These are phyloP conservation scores for Drosophila putrida DNA, from an alignment of 2,888 invertebrate species.

Conservation along the genomic window DNA sequence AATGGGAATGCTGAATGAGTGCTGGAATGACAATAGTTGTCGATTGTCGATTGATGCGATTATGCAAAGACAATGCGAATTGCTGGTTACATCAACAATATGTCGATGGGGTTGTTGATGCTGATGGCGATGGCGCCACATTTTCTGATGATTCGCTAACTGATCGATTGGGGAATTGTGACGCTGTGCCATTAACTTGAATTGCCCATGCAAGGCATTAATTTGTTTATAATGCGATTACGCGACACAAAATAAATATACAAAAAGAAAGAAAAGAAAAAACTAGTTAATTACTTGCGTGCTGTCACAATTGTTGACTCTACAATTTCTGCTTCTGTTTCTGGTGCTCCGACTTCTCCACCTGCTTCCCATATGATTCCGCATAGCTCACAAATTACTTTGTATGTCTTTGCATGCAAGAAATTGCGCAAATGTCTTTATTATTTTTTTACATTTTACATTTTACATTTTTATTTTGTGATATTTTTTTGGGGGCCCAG, in stretches of 20 bases:
- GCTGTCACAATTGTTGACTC: slow-evolving; percentile 71
- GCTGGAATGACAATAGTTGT: slow-evolving; percentile 40
- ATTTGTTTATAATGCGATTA: slow-evolving; percentile 79
- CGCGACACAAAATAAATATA: slow-evolving; percentile 63
- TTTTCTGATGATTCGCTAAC: slow-evolving; percentile 46
- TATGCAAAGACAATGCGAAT: slow-evolving; percentile 48
- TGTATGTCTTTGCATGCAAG: slow-evolving; percentile 34
- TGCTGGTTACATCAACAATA: slow-evolving; percentile 45
- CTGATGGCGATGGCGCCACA: slow-evolving; percentile 46
- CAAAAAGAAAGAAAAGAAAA: slow-evolving; percentile 43
- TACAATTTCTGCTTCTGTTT: slow-evolving; percentile 26
- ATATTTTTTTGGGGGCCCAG: slow-evolving; percentile 8
- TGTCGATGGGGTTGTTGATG: slow-evolving; percentile 4
- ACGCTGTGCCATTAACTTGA: slow-evolving; percentile 19
- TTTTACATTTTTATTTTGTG: neutral
- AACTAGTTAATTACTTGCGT: slow-evolving; percentile 72
- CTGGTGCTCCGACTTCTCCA: slow-evolving; percentile 4
- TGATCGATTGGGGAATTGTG: slow-evolving; percentile 44
- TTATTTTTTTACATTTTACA: neutral
- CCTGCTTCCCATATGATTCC: slow-evolving; percentile 52
- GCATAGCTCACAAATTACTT: slow-evolving; percentile 54
- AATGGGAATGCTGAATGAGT: slow-evolving; percentile 50
- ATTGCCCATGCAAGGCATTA: slow-evolving; percentile 52
- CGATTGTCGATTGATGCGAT: slow-evolving; percentile 47
- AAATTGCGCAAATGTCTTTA: slow-evolving; percentile 62